Evolutionary conservation across 2,797 vertebrate genomes (phyloP).

Genomic region (Microchirus variegatus): DNA sequence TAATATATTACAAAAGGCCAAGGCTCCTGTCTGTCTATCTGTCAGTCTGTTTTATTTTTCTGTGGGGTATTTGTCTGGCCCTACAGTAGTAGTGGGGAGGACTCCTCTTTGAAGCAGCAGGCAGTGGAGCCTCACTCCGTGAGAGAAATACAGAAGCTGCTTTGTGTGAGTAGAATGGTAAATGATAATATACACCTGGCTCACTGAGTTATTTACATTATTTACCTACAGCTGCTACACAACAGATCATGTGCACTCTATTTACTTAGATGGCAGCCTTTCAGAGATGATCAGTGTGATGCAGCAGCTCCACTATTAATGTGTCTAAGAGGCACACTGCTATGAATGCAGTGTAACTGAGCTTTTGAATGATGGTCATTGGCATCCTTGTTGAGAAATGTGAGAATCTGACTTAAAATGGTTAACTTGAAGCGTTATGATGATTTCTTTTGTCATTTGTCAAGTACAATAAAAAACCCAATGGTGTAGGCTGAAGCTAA

Average conservation of each 20-base stretch:
- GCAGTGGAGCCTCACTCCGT: conserved; percentile 7
- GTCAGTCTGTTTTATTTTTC: conserved; percentile 8
- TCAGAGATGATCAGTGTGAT: conserved; percentile 4
- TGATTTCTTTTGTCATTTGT: no score
- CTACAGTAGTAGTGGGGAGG: conserved; percentile 1
- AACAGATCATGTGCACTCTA: conserved; percentile 4
- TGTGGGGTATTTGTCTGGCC: conserved; percentile 11
- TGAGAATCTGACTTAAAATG: no score
- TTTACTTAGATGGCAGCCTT: conserved; percentile 7
- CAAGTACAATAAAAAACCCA: no score
- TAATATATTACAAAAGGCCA: conserved; percentile 32
- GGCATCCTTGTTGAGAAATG: no score
- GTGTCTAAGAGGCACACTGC: background rate
- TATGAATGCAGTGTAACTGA: background rate
- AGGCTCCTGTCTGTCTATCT: conserved; percentile 11
- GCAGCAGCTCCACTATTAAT: background rate
- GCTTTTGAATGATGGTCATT: background rate
- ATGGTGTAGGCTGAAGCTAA: no score
- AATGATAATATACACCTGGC: conserved; percentile 8
- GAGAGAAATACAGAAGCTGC: background rate
- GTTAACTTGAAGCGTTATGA: no score
- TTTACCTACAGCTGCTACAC: conserved; percentile 9
- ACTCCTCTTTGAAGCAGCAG: conserved; percentile 34
- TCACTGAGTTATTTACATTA: conserved; percentile 5
- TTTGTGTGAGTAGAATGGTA: conserved; percentile 7